Evolutionary conservation across 2,797 vertebrate genomes (phyloP).

Genomic region (Steatocranus sp.): DNA sequence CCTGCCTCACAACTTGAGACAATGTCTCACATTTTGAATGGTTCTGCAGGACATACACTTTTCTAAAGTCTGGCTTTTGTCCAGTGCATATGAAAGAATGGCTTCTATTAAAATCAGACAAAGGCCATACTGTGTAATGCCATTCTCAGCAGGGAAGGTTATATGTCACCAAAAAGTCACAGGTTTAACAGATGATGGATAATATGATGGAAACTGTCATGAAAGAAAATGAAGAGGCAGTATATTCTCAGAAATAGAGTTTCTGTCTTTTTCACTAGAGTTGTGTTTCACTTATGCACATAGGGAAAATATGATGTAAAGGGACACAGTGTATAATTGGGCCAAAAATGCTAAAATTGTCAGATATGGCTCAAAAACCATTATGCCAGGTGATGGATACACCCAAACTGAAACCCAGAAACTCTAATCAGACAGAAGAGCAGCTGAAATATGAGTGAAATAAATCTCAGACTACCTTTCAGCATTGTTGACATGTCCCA

Average conservation of each 20-base stretch:
- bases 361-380: not conserved
- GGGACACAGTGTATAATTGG: not conserved
- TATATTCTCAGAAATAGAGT: not conserved
- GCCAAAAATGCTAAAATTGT: not conserved
- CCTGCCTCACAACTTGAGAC: not conserved
- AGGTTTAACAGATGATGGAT: not conserved
- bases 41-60: not conserved
- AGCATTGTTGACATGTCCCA: not conserved
- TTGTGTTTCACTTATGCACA: not conserved
- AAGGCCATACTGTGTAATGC: not conserved
- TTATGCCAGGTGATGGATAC: accelerated
- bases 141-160: not conserved
- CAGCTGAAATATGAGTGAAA: not conserved
- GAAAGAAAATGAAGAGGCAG: not conserved
- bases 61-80: not conserved
- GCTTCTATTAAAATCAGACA: not conserved
- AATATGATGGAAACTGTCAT: not conserved
- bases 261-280: not conserved
- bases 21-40: not conserved
- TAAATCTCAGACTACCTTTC: not conserved
- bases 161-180: not conserved
- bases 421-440: accelerated
- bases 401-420: not conserved
- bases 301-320: not conserved
- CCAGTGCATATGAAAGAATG: not conserved